These are phyloP conservation scores for Spodoptera frugiperda DNA, from an alignment of 1,140 invertebrate species.

Conservation along the genomic window DNA sequence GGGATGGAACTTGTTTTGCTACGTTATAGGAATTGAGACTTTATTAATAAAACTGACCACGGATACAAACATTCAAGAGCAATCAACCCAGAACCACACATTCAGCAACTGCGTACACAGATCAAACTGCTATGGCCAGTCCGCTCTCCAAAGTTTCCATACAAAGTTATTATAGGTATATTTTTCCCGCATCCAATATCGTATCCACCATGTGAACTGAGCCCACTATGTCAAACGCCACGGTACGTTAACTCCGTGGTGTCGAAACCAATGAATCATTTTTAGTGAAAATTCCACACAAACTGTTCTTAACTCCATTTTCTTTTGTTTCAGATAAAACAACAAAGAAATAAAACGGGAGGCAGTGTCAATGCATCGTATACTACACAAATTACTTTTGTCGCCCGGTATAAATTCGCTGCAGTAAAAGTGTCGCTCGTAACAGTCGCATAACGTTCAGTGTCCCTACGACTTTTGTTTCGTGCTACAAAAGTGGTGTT, in stretches of 20 bases:
- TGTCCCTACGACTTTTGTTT: constrained; percentile 48
- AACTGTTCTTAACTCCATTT: constrained; percentile 26
- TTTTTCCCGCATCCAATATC: background rate
- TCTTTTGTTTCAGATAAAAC: constrained; percentile 50
- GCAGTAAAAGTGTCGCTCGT: constrained; percentile 46
- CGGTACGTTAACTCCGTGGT: constrained; percentile 19
- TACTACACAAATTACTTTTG: constrained; percentile 46
- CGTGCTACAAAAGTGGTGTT: constrained; percentile 57
- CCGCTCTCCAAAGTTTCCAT: no score
- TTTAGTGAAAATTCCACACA: constrained; percentile 19
- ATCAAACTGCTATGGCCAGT: no score
- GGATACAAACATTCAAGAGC: no score
- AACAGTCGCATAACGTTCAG: constrained; percentile 52
- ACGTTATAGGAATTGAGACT: no score
- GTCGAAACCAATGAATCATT: constrained; percentile 17
- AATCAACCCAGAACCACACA: no score
- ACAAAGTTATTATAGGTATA: background rate
- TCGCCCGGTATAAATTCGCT: constrained; percentile 42
- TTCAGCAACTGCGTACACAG: no score
- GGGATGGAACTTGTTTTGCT: no score
- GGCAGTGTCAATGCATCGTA: constrained; percentile 47
- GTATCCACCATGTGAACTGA: background rate
- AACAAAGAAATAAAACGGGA: constrained; percentile 41
- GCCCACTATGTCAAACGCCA: constrained; percentile 5
- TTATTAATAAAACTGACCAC: no score